Percentiles rank a stretch among this genome's conserved stretches.
Evolutionary conservation across 2,113 vertebrate species (phyloP).

Genomic region (Acanthisitta chloris): DNA sequence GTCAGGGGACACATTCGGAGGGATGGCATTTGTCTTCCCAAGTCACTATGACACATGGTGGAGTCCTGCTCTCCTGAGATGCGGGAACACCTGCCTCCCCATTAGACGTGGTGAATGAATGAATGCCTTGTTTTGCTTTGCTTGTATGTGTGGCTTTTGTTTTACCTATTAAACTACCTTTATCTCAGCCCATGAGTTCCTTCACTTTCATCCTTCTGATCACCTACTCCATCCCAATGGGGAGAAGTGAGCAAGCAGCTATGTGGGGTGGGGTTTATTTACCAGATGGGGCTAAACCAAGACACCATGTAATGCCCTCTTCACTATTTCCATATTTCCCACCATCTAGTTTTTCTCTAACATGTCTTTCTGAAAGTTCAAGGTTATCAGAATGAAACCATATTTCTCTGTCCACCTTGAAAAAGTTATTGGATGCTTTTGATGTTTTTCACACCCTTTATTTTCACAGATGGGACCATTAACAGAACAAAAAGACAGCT

Average conservation of each 20-base stretch:
- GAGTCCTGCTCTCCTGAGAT: not conserved
- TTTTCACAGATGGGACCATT: conserved; percentile 45
- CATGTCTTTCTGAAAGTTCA: not conserved
- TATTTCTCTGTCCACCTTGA: not conserved
- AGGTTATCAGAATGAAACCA: conserved; percentile 1
- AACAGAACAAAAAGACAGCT: not conserved
- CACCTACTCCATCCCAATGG: not conserved
- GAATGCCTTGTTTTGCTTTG: not conserved
- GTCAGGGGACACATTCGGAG: rapidly evolving
- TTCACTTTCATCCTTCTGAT: not conserved
- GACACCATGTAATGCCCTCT: not conserved
- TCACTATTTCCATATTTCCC: not conserved
- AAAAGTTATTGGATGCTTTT: conserved; percentile 10
- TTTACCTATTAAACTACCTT: not conserved
- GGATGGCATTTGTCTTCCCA: not conserved
- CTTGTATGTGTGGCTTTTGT: rapidly evolving
- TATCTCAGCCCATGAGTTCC: not conserved
- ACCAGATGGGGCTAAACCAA: rapidly evolving
- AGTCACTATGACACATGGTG: rapidly evolving
- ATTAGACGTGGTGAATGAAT: not conserved
- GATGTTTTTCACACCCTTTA: conserved; percentile 46
- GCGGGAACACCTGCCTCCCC: not conserved
- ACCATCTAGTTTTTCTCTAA: not conserved
- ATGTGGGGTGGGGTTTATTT: not conserved
- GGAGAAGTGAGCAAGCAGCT: rapidly evolving